A percentile compares a stretch with the other conserved stretches of the same genome.
Conservation (phyloP, 2,888 invertebrate species). For the Tortrix viridana region DNA sequence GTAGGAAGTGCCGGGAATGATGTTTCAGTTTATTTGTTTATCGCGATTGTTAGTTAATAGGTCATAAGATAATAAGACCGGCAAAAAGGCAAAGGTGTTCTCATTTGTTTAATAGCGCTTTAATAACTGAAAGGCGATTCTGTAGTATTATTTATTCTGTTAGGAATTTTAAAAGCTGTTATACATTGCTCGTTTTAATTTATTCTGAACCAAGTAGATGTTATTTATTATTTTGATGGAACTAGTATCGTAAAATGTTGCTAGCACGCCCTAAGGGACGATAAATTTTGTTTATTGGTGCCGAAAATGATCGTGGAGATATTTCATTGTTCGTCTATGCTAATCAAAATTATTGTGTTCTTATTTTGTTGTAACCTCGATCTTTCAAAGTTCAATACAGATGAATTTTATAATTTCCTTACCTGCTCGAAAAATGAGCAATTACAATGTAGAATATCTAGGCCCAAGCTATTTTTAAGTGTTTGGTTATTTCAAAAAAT, state of each 20-base stretch:
- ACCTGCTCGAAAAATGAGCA: no score
- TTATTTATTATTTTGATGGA: conserved; percentile 48
- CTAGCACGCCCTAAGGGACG: conserved; percentile 16
- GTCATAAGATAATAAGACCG: background rate
- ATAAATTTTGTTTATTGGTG: conserved; percentile 24
- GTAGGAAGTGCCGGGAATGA: no score
- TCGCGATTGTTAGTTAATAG: background rate
- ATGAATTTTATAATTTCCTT: no score
- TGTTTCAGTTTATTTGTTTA: conserved; percentile 13
- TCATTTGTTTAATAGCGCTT: conserved; percentile 3
- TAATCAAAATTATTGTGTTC: background rate
- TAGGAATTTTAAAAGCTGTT: background rate
- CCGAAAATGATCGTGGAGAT: conserved; percentile 36
- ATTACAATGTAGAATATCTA: no score
- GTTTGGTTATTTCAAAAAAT: no score
- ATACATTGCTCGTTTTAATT: background rate
- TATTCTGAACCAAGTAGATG: conserved; percentile 46
- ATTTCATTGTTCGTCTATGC: conserved; percentile 1
- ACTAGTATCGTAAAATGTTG: conserved; percentile 19
- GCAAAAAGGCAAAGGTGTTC: background rate
- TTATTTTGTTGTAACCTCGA: no score
- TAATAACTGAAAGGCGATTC: background rate
- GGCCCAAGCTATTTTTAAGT: no score
- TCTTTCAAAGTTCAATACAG: no score
- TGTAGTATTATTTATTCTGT: background rate